These are phyloP conservation scores for Cryptomyrus ogoouensis DNA, from an alignment of 2,113 vertebrate genomes.

Conservation along the genomic window DNA sequence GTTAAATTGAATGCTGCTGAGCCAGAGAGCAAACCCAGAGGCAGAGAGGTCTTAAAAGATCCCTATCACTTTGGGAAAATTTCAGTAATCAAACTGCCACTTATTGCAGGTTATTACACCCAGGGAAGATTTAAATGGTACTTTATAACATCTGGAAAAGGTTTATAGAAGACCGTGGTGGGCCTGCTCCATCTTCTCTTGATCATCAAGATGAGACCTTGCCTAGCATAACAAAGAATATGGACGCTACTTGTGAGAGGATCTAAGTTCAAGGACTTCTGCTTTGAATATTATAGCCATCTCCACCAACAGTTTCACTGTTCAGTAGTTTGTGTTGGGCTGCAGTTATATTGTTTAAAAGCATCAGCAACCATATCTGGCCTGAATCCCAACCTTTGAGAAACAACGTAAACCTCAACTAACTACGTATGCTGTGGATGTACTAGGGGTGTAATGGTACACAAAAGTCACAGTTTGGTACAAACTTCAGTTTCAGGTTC, in stretches of 20 bases:
- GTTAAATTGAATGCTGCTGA: slow-evolving; percentile 31
- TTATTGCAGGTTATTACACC: slow-evolving; percentile 8
- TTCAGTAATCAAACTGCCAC: slow-evolving; percentile 23
- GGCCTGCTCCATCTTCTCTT: background rate
- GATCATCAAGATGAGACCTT: background rate
- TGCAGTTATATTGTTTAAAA: background rate
- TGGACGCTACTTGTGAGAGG: background rate
- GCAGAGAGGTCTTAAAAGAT: background rate
- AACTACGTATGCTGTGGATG: background rate
- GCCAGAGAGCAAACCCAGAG: slow-evolving; percentile 10
- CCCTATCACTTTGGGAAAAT: background rate
- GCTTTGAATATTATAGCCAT: background rate
- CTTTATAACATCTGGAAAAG: background rate
- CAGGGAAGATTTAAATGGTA: background rate
- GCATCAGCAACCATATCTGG: background rate
- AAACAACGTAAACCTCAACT: background rate
- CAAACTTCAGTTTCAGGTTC: background rate
- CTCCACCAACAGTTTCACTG: background rate
- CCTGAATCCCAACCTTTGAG: background rate
- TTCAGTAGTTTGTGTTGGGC: background rate
- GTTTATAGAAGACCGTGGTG: background rate
- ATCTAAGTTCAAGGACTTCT: background rate
- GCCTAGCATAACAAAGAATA: background rate
- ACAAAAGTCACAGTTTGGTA: background rate
- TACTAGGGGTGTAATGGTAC: background rate